Conservation (phyloP, 2,888 invertebrate genomes). For the Aspidapion aeneum region DNA sequence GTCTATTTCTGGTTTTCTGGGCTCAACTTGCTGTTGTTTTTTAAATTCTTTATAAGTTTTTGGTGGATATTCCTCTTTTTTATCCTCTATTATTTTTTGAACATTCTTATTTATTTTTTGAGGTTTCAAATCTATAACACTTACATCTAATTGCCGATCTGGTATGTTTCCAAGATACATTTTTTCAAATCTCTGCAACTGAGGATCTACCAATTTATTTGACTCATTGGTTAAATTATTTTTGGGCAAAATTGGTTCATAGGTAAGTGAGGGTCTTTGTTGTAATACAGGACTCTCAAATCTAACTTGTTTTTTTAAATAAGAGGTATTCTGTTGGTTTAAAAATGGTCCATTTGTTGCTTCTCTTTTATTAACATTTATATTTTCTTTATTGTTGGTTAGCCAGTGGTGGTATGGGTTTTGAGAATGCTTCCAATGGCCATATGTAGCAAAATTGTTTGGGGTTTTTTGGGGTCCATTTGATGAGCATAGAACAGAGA, state of each 20-base stretch:
- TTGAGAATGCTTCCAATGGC: constrained; percentile 35
- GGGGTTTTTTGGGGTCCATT: constrained; percentile 18
- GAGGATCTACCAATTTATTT: neutral
- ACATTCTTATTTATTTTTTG: constrained; percentile 12
- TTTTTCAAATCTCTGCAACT: constrained; percentile 36
- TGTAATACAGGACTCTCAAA: constrained; percentile 38
- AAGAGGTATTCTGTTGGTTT: constrained; percentile 19
- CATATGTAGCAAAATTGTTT: constrained; percentile 29
- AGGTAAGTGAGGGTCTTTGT: constrained; percentile 17
- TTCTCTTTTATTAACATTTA: too few relatives aligned
- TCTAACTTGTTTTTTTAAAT: constrained; percentile 42
- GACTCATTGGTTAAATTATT: neutral
- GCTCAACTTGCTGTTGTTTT: constrained; percentile 21
- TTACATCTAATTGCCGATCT: constrained; percentile 44
- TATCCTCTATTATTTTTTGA: constrained; percentile 3
- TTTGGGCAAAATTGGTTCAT: constrained; percentile 17
- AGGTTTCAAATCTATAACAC: constrained; percentile 39
- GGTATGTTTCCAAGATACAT: constrained; percentile 47
- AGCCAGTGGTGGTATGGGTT: constrained; percentile 4
- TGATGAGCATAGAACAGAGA: constrained; percentile 37
- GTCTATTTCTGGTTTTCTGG: constrained; percentile 23
- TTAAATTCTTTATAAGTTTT: constrained; percentile 31
- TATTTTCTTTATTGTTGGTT: constrained; percentile 26
- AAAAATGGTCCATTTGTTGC: neutral
- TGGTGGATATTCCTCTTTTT: constrained; percentile 25